Evolutionary conservation across 2,888 invertebrate genomes (phyloP), one percentile per base, ranked within the genome.

Genomic region (Tillus elongatus): DNA sequence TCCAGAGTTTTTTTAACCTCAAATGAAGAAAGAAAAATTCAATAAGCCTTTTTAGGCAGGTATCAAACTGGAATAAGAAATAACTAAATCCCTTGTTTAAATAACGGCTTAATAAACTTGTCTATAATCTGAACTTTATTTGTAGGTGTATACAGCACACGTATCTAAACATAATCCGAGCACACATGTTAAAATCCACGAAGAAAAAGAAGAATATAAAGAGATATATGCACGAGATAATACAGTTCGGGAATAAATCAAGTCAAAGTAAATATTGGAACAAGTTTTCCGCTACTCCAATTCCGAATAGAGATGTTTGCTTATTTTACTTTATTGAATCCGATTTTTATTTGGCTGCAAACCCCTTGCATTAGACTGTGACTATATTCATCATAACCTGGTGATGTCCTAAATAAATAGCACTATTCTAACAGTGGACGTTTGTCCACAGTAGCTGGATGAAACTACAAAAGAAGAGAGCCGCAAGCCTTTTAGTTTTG

Each of bases 301-400:
- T 50, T 56, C 51, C 56, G 46, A 61, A 63, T 59, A 57, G 59
- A 53, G 13, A 57, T 61, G 58, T 64, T 64, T 63, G 60, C 58
- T 54, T 56, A 57, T 56, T 55, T 60, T 54, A 56, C 54, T 52
- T 60, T 60, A 59, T 61, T 59, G 56, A 55, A 61, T 53, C 56
- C 52, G 61, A 62, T 57, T 63, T 63, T 62, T 60, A 61, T 60
- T 56, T 54, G 54, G 51, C 44, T 38, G 39, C 35, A 37, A 35
- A 42, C 35, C 38, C 41, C 30, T 41, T 36, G 37, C 31, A 16
- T 34, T 33, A 40, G 40, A 37, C 40, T 30, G 40, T 40, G 40
- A 29, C 12, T 31, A 9, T 15, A 8, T 13, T 2, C n/a, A 10
- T 29, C 11, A 8, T 29, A 6, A 6, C 11, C n/a, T 8, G 30